Evolutionary conservation across 2,797 vertebrate species (phyloP).

Genomic region (Morelia viridis): DNA sequence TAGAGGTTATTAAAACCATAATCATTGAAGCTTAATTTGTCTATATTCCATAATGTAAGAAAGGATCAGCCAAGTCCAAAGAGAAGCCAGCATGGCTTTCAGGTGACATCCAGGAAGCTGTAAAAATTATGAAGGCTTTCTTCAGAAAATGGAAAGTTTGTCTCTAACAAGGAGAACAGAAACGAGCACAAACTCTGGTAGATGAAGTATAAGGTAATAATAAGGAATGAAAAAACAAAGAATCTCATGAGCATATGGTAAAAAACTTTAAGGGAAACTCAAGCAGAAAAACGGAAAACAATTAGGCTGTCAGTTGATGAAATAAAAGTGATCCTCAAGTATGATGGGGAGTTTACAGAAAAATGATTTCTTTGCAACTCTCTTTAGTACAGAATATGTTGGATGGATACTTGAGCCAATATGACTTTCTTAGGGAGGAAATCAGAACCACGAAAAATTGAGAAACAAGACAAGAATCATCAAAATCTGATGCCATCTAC

Average conservation of each 20-base stretch:
- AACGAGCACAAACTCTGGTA: not conserved
- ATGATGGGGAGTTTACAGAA: not conserved
- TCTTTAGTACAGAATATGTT: not conserved
- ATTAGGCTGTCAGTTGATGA: not conserved
- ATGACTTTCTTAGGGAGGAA: not conserved
- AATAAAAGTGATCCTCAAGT: not conserved
- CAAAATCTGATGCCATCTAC: not conserved
- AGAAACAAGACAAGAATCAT: not conserved
- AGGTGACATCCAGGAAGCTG: not conserved
- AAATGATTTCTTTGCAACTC: not conserved
- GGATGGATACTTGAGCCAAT: not conserved
- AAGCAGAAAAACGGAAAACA: not conserved
- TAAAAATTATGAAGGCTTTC: not conserved
- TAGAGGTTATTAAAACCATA: not conserved
- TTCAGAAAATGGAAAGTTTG: not conserved
- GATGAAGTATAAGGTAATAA: not conserved
- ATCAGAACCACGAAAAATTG: not conserved
- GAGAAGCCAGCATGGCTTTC: not conserved
- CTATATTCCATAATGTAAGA: not conserved
- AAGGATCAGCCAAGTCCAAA: not conserved
- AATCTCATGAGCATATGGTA: not conserved
- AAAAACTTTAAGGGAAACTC: not conserved
- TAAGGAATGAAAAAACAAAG: not conserved
- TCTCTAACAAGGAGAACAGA: not conserved
- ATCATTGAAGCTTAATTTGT: not conserved